phyloP scores from a whole-genome alignment of 2,113 vertebrate species.

The Mormyrus lacerda region DNA sequence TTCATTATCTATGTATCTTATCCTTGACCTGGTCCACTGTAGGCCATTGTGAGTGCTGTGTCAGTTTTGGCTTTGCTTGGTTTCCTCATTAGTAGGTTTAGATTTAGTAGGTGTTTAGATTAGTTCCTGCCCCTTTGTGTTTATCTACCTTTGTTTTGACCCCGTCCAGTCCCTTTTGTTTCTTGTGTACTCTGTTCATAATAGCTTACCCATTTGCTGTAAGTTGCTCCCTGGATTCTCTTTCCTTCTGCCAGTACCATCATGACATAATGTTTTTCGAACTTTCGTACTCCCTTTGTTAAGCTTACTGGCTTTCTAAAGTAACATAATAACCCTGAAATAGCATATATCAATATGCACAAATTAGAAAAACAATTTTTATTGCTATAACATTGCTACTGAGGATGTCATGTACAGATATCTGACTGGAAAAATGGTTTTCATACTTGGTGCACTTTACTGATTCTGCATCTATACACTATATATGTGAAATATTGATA shows the following conservation, averaged over 20 bases:
- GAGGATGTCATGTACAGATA: not conserved
- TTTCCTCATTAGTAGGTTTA: not conserved
- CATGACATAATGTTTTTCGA: not conserved
- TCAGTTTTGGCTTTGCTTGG: not conserved
- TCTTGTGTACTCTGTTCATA: not conserved
- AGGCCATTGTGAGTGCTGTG: not conserved
- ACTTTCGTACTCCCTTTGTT: not conserved
- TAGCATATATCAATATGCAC: not conserved
- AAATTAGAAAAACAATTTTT: not conserved
- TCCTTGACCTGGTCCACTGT: not conserved
- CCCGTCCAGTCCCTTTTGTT: not conserved
- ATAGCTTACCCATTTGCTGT: not conserved
- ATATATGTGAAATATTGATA: not conserved
- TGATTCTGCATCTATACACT: not conserved
- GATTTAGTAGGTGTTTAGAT: too few relatives aligned
- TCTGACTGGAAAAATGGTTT: not conserved
- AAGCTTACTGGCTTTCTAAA: not conserved
- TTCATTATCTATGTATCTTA: not conserved
- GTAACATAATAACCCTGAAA: not conserved
- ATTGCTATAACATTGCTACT: not conserved
- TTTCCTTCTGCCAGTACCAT: not conserved
- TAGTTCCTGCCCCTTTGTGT: not conserved
- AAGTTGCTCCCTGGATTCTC: not conserved
- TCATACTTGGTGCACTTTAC: not conserved
- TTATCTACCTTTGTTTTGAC: not conserved